Base-by-base conservation (phyloP, 2,888 invertebrate species). In the Sturmia bella region DNA sequence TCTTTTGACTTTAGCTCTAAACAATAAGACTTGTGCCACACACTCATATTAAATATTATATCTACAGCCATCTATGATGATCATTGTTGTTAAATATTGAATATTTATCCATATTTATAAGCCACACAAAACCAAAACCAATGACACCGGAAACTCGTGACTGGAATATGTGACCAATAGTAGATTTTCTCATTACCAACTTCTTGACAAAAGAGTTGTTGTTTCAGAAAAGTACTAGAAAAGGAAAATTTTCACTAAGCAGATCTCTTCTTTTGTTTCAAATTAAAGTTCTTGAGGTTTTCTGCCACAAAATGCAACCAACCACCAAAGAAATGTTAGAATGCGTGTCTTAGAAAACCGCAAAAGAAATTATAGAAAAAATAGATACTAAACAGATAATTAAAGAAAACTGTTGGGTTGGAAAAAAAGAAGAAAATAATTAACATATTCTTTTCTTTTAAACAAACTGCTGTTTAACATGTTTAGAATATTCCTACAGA, bases 61-160 rank as follows among this genome's bases (percentile, higher is more conserved):
- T 45, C 56, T 41, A 70, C 12, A 70, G 69, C 39, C 63, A 76
- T 74, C 75, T 57, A 72, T 59, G 63, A 70, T 45, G 45, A 69
- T 57, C 48, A 66, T 52, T 66, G 52, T 52, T 66, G 52, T 66
- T 52, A 54, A 66, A 54, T 73, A 81, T 73, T 81, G 72, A 81
- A 68, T 63, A 66, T 64, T 76, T 81, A 76, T 61, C 76, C 76
- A 81, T 76, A 81, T 81, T 81, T 72, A 72, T 72, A 72, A 76
- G 68, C 76, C 73, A 81, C 76, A 77, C 76, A 54, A 79, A 61
- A 61, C 48, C 32, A 3, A 80, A 82, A 75, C 74, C 82, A 82
- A 75, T 75, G 82, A 82, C 82, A 82, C 82, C 82, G 82, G 82
- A 82, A 82, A 82, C 82, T 82, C 82, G 82, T 82, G 82, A 82